Evolutionary conservation across 2,888 invertebrate species (phyloP).

Genomic region (Eupithecia exiguata): DNA sequence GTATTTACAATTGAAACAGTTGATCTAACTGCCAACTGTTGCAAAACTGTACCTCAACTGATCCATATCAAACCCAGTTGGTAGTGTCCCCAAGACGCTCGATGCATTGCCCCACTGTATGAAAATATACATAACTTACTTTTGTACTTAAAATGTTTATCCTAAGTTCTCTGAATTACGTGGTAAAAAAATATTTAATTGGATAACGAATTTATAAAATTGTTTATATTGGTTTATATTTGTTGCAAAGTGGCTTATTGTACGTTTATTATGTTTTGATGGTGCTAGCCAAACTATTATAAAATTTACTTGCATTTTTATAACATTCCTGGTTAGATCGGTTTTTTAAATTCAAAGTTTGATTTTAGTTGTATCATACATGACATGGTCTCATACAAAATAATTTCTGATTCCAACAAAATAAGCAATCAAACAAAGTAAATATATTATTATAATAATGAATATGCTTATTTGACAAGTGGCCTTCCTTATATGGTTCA

Average conservation of each 20-base stretch:
- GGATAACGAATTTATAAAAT: not conserved
- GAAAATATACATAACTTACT: not conserved
- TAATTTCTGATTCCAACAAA: not conserved
- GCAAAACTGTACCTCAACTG: not conserved
- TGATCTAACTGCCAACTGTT: not conserved
- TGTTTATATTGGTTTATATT: constrained; percentile 8
- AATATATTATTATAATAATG: not conserved
- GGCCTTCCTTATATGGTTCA: not conserved
- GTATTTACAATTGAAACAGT: not conserved
- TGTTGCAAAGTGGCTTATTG: not conserved
- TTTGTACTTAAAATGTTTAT: not conserved
- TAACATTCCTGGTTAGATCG: constrained; percentile 30
- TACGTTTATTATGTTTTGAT: not conserved
- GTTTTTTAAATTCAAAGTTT: not conserved
- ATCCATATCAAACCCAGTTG: not conserved
- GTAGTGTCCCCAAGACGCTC: not conserved
- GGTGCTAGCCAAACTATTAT: constrained; percentile 29
- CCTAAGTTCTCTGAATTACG: not conserved
- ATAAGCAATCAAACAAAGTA: not conserved
- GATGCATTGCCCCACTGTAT: not conserved
- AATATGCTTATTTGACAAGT: not conserved
- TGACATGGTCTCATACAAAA: constrained; percentile 1
- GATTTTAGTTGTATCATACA: not conserved
- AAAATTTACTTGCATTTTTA: constrained; percentile 30
- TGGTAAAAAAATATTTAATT: not conserved